Evolutionary conservation across 1,140 invertebrate species (phyloP).

Genomic region (Drosophila bocki): DNA sequence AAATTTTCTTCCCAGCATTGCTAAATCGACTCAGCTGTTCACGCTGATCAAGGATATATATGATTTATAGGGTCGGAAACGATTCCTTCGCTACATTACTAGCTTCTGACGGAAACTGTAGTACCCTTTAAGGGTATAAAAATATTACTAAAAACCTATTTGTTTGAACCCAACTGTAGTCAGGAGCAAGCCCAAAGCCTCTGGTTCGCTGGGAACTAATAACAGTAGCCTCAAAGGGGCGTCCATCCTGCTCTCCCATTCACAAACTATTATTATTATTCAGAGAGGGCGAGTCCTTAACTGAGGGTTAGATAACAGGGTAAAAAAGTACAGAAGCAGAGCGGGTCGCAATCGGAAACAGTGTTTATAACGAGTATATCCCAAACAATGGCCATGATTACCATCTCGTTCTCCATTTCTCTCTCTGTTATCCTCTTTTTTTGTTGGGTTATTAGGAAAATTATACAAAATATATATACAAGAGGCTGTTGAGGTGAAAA

Average conservation of each 20-base stretch:
- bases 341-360: slow-evolving; percentile 68
- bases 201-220: slow-evolving; percentile 72
- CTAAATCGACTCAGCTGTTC: no score
- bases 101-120: no score
- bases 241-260: slow-evolving; percentile 21
- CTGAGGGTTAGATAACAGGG: slow-evolving; percentile 68
- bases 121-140: no score
- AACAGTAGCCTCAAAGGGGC: slow-evolving; percentile 79
- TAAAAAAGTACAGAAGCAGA: slow-evolving; percentile 2
- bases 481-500: slow-evolving; percentile 51
- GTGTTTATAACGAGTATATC: slow-evolving; percentile 54
- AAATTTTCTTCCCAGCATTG: no score
- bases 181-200: slow-evolving; percentile 24
- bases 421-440: slow-evolving; percentile 5
- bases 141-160: background rate
- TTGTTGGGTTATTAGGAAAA: slow-evolving; percentile 66
- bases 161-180: background rate
- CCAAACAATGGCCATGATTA: slow-evolving; percentile 66
- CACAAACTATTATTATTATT: slow-evolving; percentile 21
- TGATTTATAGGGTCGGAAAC: no score
- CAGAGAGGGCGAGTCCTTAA: slow-evolving; percentile 40
- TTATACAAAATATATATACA: slow-evolving; percentile 54
- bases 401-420: slow-evolving; percentile 39
- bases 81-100: no score
- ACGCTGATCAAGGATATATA: no score